Evolutionary conservation across 2,113 vertebrate genomes (phyloP).

Genomic region (Emydocephalus ijimae): DNA sequence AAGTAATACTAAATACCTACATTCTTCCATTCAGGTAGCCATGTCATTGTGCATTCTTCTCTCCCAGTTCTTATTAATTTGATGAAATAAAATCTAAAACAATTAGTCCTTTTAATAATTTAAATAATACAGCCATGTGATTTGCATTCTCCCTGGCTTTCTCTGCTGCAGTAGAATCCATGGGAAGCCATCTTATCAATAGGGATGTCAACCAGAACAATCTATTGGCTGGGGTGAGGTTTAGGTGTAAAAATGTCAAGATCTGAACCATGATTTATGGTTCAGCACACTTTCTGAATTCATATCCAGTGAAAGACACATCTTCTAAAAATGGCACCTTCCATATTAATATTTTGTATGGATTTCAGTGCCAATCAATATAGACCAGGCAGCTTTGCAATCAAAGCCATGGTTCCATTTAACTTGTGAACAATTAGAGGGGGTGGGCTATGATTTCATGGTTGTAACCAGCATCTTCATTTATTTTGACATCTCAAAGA

Average conservation of each 20-base stretch:
- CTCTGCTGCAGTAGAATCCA: not conserved
- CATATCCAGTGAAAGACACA: not conserved
- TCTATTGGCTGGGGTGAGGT: not conserved
- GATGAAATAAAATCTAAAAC: too few relatives aligned
- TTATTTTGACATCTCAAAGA: not conserved
- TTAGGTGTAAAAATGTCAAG: not conserved
- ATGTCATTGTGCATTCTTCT: too few relatives aligned
- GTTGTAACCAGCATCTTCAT: not conserved
- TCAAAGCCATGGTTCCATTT: not conserved
- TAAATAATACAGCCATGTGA: not conserved
- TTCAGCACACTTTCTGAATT: not conserved
- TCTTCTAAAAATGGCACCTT: not conserved
- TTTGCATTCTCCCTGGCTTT: not conserved
- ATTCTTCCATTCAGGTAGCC: too few relatives aligned
- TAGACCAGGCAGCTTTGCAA: not conserved
- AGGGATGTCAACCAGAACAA: not conserved
- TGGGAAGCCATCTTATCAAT: too few relatives aligned
- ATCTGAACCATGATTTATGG: not conserved
- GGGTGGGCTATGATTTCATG: not conserved
- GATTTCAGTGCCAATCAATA: not conserved
- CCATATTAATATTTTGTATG: not conserved
- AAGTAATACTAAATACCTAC: too few relatives aligned
- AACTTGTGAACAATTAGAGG: not conserved
- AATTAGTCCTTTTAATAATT: too few relatives aligned
- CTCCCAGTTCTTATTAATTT: too few relatives aligned